Evolutionary conservation across 1,140 invertebrate genomes (phyloP).

Genomic region (Amphibalanus amphitrite): DNA sequence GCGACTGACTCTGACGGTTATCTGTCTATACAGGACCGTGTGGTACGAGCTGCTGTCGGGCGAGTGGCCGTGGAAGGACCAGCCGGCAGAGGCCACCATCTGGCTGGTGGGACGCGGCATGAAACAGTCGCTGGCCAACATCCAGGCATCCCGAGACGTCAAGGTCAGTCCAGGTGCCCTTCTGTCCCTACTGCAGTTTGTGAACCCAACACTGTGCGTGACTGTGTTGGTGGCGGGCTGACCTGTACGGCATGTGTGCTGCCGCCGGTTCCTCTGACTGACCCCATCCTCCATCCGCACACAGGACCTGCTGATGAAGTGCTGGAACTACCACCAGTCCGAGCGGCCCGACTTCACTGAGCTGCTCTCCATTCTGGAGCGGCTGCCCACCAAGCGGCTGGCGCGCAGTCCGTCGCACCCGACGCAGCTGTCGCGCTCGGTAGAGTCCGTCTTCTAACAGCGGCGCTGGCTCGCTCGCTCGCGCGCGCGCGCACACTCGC

Average conservation of each 20-base stretch:
- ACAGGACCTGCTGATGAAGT: slow-evolving; percentile 64
- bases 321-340: slow-evolving; percentile 71
- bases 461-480: no score
- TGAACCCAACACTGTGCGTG: no score
- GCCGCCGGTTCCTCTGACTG: no score
- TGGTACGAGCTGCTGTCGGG: slow-evolving; percentile 96
- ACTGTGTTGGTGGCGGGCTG: no score
- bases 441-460: slow-evolving; percentile 68
- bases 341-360: slow-evolving; percentile 79
- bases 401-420: slow-evolving; percentile 94
- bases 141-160: slow-evolving; percentile 86
- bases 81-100: slow-evolving; percentile 85
- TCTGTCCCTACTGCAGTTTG: no score
- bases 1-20: no score
- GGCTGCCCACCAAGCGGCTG: slow-evolving; percentile 80
- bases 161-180: slow-evolving; percentile 47
- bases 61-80: slow-evolving; percentile 86
- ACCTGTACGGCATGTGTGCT: no score
- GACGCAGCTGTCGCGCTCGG: slow-evolving; percentile 75
- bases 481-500: no score
- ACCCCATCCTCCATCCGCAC: no score
- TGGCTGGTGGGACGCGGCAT: slow-evolving; percentile 95
- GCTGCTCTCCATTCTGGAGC: slow-evolving; percentile 66
- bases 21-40: slow-evolving; percentile 88
- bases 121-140: slow-evolving; percentile 83